A percentile compares a stretch with the other conserved stretches of the same genome.
phyloP scores from a whole-genome alignment of 2,113 vertebrate genomes.

The Laticauda colubrina region DNA sequence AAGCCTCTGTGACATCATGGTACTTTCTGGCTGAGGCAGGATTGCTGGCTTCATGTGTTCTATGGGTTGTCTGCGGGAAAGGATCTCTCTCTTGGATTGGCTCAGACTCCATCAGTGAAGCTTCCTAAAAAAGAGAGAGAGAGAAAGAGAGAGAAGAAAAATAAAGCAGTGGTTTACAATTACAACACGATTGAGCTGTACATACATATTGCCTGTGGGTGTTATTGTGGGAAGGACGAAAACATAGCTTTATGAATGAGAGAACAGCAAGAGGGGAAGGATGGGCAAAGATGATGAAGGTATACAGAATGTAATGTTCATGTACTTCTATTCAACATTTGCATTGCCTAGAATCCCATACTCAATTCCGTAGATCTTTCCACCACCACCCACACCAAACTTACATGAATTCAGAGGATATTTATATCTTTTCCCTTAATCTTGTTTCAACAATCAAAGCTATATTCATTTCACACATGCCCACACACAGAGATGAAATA shows the following conservation, averaged over 20 bases:
- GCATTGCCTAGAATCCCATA: background rate
- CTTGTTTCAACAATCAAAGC: background rate
- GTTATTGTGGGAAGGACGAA: background rate
- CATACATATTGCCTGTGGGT: background rate
- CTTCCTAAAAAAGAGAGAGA: conserved; percentile 53
- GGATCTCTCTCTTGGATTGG: conserved; percentile 39
- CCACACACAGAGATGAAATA: background rate
- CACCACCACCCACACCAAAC: no score
- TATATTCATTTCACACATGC: background rate
- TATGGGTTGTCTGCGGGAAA: conserved; percentile 22
- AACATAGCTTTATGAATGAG: background rate
- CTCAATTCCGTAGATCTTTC: background rate
- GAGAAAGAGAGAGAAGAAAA: no score
- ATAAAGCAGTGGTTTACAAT: conserved; percentile 8
- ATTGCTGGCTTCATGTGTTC: background rate
- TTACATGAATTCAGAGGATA: background rate
- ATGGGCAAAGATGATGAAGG: background rate
- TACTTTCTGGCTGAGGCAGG: conserved; percentile 3
- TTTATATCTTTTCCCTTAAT: background rate
- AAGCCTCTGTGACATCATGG: conserved; percentile 3
- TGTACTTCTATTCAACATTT: background rate
- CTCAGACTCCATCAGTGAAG: conserved; percentile 67
- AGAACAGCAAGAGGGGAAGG: background rate
- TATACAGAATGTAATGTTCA: no score
- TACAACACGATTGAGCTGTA: background rate